Percentiles rank a stretch among this genome's conserved stretches.
phyloP scores from a whole-genome alignment of 2,888 invertebrate genomes.

The Mythimna vitellina region DNA sequence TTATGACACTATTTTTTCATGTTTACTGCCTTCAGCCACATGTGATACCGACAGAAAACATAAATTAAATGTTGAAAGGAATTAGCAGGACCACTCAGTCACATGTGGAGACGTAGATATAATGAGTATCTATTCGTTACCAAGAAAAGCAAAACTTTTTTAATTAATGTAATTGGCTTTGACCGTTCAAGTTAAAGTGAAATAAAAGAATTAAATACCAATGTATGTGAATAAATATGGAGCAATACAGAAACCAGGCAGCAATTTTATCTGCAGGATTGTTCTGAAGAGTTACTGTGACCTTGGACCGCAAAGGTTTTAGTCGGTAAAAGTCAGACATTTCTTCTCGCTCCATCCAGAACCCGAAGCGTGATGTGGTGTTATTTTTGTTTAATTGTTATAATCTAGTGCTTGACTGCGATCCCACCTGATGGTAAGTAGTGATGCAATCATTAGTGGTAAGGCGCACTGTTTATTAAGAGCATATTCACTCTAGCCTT shows the following conservation, averaged over 20 bases:
- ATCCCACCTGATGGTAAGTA: too few species aligned
- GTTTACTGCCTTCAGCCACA: not conserved
- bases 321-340: too few species aligned
- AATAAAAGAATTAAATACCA: conserved; percentile 8
- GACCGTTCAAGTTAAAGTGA: conserved; percentile 1
- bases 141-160: conserved; percentile 23
- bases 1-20: conserved; percentile 5
- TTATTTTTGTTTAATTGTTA: too few species aligned
- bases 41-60: not conserved
- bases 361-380: too few species aligned
- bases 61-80: not conserved
- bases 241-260: not conserved
- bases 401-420: too few species aligned
- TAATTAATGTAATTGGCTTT: conserved; percentile 32
- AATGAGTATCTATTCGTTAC: not conserved
- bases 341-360: too few species aligned
- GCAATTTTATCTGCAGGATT: not conserved
- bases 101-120: not conserved
- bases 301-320: too few species aligned
- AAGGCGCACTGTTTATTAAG: too few species aligned
- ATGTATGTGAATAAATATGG: conserved; percentile 4
- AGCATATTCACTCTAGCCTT: too few species aligned
- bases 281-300: too few species aligned
- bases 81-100: not conserved
- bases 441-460: too few species aligned